Evolutionary conservation across 2,113 vertebrate genomes (phyloP).

Genomic region (Bos indicus): DNA sequence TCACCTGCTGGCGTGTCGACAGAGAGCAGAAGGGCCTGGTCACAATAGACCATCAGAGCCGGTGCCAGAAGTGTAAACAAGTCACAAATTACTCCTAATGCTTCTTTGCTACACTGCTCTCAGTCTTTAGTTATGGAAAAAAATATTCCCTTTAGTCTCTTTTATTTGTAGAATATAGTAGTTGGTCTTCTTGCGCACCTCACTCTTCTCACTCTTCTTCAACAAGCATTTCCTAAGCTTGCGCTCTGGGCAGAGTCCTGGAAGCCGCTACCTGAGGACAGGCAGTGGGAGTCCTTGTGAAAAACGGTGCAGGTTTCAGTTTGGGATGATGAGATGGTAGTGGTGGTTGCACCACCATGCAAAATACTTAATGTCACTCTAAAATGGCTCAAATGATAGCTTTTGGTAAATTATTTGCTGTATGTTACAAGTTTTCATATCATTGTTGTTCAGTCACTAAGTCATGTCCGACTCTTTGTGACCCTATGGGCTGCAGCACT

Average conservation of each 20-base stretch:
- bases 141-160: constrained; percentile 21
- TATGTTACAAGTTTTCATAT: background rate
- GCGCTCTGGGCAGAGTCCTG: background rate
- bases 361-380: background rate
- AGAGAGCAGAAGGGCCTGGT: background rate
- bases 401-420: background rate
- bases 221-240: background rate
- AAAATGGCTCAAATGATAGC: background rate
- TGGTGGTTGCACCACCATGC: background rate
- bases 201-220: background rate
- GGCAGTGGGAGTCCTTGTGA: accelerated
- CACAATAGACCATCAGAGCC: background rate
- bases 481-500: background rate
- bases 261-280: background rate
- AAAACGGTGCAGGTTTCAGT: background rate
- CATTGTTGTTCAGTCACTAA: background rate
- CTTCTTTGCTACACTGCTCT: background rate
- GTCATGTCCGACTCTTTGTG: background rate
- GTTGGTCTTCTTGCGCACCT: background rate
- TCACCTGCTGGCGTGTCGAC: constrained; percentile 11
- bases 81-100: constrained; percentile 28
- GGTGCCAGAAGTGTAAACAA: constrained; percentile 40
- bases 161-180: constrained; percentile 7
- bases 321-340: background rate
- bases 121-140: constrained; percentile 12